Base-by-base conservation (phyloP, 2,797 vertebrate genomes). In the Melanotaenia boesemani region DNA sequence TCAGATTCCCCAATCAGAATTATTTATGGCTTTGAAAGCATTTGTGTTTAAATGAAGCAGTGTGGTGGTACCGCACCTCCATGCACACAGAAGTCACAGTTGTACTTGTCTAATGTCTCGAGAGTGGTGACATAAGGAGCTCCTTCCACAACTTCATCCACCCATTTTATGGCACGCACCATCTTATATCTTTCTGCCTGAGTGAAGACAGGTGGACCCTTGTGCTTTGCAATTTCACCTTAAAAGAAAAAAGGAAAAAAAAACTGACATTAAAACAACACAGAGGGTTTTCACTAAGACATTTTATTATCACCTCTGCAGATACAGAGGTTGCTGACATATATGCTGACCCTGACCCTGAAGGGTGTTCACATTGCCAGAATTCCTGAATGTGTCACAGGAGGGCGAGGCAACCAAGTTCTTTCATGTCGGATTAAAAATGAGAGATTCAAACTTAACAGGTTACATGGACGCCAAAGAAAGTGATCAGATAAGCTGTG, bases 81-180 rank as follows among this genome's bases (percentile, higher is more conserved):
- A 0, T 93, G 98, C 70, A 99, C 97, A 6, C 98, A 99, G 95
- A 99, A 99, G 90, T 99, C 96, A 76, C 96, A 97, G 94, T 88
- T 95, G 88, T 97, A 95, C 90, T 97, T 96, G 95, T 99, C 96
- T 58, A 99, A 94, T 0, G 97, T 99, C 86, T 95, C 95, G 77
- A 99, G 93, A 0, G 97, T 98, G 88, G 98, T 98, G 84, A 99
- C 97, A 1, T 99, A 99, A 1, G 98, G 98, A 3, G 98, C 98
- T 4, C 96, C 97, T 3, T 97, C 94, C 63, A 97, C 96, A 8
- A 99, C 96, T 85, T 99, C 98, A 52, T 99, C 98, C 87, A 99
- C 98, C 98, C 98, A 99, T 83, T 99, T 99, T 84, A 98, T 99
- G 86, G 97, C 97, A 22, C 94, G 95, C 60, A 99, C 98, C 96